Percentiles rank a stretch among this genome's conserved stretches.
phyloP scores from a whole-genome alignment of 2,113 vertebrate genomes.

The Mirounga angustirostris region DNA sequence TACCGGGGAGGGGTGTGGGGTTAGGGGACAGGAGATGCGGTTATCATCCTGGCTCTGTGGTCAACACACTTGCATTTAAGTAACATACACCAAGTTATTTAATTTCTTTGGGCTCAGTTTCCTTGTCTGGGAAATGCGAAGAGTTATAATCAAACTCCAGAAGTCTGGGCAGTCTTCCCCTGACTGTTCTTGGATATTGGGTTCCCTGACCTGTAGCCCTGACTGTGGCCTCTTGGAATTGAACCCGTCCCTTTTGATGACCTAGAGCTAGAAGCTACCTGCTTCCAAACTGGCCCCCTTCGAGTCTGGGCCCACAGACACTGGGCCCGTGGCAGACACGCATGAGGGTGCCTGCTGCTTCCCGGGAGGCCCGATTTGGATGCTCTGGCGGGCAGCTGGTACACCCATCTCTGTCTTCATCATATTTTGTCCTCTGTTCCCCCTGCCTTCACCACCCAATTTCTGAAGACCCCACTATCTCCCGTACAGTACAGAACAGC shows the following conservation, averaged over 20 bases:
- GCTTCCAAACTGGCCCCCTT: neutral
- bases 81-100: neutral
- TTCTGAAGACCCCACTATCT: neutral
- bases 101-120: neutral
- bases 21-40: neutral
- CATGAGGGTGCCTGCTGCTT: neutral
- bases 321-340: neutral
- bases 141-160: neutral
- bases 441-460: neutral
- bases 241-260: neutral
- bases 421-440: neutral
- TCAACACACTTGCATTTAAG: neutral
- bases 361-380: fast-evolving
- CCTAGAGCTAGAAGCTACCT: neutral
- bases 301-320: neutral
- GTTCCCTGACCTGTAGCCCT: neutral
- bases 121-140: neutral
- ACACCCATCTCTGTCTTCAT: neutral
- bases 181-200: neutral
- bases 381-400: fast-evolving
- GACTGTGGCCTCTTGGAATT: neutral
- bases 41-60: neutral
- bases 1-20: fast-evolving
- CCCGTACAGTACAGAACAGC: neutral
- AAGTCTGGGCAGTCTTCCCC: too few species aligned